These are phyloP conservation scores for Dicerorhinus sumatrensis DNA, from an alignment of 2,113 vertebrate species.

Conservation along the genomic window DNA sequence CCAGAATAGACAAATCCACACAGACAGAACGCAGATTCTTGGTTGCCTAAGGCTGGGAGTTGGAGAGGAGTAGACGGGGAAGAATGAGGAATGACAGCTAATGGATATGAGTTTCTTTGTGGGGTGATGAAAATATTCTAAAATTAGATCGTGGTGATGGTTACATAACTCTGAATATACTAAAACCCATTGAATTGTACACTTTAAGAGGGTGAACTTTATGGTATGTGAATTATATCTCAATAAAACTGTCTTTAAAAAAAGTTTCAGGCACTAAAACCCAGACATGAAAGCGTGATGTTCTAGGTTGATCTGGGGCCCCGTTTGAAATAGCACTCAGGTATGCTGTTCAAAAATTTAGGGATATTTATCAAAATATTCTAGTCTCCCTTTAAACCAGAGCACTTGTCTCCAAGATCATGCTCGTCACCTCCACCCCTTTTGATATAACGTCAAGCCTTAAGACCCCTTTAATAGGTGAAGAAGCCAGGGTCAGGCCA, in stretches of 20 bases:
- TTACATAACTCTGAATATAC: background rate
- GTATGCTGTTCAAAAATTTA: background rate
- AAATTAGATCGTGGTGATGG: background rate
- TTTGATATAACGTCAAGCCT: background rate
- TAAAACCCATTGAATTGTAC: background rate
- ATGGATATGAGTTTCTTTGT: background rate
- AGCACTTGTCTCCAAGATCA: background rate
- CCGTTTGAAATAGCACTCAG: background rate
- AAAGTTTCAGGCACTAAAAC: background rate
- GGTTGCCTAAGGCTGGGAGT: background rate
- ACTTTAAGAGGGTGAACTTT: background rate
- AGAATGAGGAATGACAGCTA: background rate
- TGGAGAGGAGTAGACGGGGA: accelerated
- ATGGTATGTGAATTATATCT: background rate
- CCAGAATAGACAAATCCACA: background rate
- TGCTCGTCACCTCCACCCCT: background rate
- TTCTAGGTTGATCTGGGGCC: background rate
- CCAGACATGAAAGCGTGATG: background rate
- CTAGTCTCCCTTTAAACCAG: background rate
- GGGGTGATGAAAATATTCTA: background rate
- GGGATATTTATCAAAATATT: background rate
- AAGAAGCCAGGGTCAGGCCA: background rate
- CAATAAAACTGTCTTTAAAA: background rate
- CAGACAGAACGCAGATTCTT: background rate
- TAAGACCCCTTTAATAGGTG: background rate